Evolutionary conservation across 2,888 invertebrate genomes (phyloP).

Genomic region (Corbicula japonica): DNA sequence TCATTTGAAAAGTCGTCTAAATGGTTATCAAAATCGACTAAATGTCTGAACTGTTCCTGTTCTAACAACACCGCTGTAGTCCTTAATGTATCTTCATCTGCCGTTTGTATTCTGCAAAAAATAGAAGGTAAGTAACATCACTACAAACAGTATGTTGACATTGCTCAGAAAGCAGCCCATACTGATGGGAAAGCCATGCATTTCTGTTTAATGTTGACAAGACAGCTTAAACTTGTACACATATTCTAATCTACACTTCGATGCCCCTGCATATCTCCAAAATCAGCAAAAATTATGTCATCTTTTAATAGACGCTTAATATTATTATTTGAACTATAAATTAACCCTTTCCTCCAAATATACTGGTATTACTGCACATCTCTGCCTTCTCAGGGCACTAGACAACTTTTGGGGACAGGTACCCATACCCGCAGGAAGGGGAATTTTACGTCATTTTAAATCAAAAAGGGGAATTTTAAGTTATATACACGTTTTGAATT

Average conservation of each 20-base stretch:
- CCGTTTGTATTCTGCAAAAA: constrained; percentile 79
- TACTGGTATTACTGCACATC: too few species aligned
- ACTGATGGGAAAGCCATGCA: background rate
- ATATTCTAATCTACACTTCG: background rate
- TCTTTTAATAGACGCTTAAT: too few species aligned
- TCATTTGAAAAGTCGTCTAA: constrained; percentile 95
- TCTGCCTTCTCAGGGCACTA: too few species aligned
- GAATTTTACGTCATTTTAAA: too few species aligned
- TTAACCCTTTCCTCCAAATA: too few species aligned
- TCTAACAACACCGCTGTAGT: constrained; percentile 91
- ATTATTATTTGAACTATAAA: too few species aligned
- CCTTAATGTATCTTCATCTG: constrained; percentile 85
- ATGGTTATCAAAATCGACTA: constrained; percentile 99
- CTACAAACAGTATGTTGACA: background rate
- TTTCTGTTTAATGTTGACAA: background rate
- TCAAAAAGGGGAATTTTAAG: too few species aligned
- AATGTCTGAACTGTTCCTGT: constrained; percentile 91
- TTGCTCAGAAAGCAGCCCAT: background rate
- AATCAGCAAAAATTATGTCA: background rate
- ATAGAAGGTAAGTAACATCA: constrained; percentile 1
- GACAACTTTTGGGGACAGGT: too few species aligned
- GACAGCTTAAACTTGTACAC: background rate
- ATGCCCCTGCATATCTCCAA: background rate
- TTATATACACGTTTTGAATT: too few species aligned
- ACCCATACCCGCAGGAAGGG: too few species aligned